These are phyloP conservation scores for Tamandua tetradactyla DNA, from an alignment of 2,797 vertebrate genomes.

Conservation along the genomic window DNA sequence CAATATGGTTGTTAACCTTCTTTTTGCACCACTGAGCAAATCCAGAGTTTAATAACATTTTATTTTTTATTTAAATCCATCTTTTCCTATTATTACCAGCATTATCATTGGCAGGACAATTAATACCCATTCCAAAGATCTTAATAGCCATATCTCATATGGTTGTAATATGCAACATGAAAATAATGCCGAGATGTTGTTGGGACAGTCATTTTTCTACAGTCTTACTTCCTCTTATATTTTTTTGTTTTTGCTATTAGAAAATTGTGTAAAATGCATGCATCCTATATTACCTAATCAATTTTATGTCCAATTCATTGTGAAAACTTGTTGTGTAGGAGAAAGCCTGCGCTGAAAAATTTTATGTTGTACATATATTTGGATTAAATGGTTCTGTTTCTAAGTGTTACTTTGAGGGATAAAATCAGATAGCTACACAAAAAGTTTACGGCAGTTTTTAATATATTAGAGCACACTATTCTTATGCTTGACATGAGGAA, in stretches of 20 bases:
- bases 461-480: background rate
- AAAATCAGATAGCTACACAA: background rate
- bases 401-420: background rate
- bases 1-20: too few relatives aligned
- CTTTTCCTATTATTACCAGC: background rate
- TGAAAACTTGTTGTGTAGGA: background rate
- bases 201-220: background rate
- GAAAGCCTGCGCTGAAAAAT: background rate
- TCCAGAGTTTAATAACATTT: background rate
- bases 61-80: background rate
- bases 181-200: background rate
- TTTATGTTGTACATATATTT: background rate
- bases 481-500: background rate
- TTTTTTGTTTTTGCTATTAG: background rate
- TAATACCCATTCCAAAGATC: background rate
- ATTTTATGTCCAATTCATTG: conserved; percentile 22
- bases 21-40: too few relatives aligned
- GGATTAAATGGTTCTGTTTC: background rate
- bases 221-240: background rate
- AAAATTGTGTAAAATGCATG: background rate
- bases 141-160: background rate
- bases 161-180: background rate
- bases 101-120: background rate
- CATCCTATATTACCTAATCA: background rate
- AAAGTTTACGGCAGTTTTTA: background rate